A percentile compares a stretch with the other conserved stretches of the same genome.
phyloP scores from a whole-genome alignment of 2,888 invertebrate genomes.

The Agapostemon virescens region DNA sequence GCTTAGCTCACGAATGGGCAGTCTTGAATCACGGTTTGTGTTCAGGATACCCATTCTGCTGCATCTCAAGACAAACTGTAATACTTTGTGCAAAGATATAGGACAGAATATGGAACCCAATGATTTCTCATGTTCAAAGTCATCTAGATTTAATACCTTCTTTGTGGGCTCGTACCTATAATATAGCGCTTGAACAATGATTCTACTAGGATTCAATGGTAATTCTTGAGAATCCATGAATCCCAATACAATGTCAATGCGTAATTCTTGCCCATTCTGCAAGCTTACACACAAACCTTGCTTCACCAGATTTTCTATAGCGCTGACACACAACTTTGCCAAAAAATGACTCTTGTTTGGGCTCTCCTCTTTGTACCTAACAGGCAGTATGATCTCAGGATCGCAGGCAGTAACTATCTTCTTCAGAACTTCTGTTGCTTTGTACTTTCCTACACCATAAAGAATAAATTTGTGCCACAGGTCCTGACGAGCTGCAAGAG shows the following conservation, averaged over 20 bases:
- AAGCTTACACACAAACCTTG: slow-evolving; percentile 69
- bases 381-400: slow-evolving; percentile 73
- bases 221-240: slow-evolving; percentile 69
- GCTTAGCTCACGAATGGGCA: slow-evolving; percentile 74
- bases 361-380: slow-evolving; percentile 70
- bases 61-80: slow-evolving; percentile 71
- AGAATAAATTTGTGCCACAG: slow-evolving; percentile 78
- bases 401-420: slow-evolving; percentile 67
- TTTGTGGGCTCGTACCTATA: slow-evolving; percentile 69
- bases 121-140: slow-evolving; percentile 73
- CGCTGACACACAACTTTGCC: slow-evolving; percentile 67
- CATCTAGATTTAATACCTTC: slow-evolving; percentile 73
- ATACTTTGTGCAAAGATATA: slow-evolving; percentile 70
- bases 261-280: slow-evolving; percentile 63
- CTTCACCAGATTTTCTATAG: slow-evolving; percentile 71
- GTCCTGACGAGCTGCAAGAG: slow-evolving; percentile 72
- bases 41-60: slow-evolving; percentile 64
- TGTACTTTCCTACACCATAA: slow-evolving; percentile 65
- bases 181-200: slow-evolving; percentile 68
- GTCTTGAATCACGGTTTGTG: slow-evolving; percentile 64
- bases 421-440: slow-evolving; percentile 68
- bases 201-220: slow-evolving; percentile 67
- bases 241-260: slow-evolving; percentile 75
- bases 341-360: slow-evolving; percentile 72
- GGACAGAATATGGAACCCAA: slow-evolving; percentile 75